Evolutionary conservation across 2,113 vertebrate genomes (phyloP).

Genomic region (Campylomormyrus numenius): DNA sequence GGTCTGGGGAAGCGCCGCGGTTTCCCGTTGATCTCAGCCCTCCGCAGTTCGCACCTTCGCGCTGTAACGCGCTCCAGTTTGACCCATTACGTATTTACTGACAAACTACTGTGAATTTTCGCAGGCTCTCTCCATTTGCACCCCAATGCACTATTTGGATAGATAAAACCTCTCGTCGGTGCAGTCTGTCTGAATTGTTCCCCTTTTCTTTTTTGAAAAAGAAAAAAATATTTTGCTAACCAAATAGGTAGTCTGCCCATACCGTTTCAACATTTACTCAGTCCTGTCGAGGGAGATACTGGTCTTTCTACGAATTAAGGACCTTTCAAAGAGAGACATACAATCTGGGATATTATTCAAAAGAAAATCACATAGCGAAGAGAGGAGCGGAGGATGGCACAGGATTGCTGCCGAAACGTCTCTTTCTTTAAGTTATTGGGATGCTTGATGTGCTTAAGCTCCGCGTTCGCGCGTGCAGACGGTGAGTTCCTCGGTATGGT

Average conservation of each 20-base stretch:
- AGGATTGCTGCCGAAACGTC: slow-evolving; percentile 21
- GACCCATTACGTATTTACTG: slow-evolving; percentile 64
- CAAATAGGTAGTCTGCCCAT: slow-evolving; percentile 22
- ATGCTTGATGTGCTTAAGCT: slow-evolving; percentile 53
- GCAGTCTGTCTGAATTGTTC: slow-evolving; percentile 45
- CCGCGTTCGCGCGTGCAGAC: slow-evolving; percentile 36
- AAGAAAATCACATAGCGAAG: slow-evolving; percentile 16
- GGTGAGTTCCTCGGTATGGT: neutral
- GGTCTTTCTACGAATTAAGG: slow-evolving; percentile 29
- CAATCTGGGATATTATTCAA: slow-evolving; percentile 28
- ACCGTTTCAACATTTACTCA: slow-evolving; percentile 37
- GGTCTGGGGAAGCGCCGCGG: neutral
- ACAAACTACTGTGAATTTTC: slow-evolving; percentile 68
- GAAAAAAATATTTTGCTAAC: slow-evolving; percentile 25
- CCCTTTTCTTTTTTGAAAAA: slow-evolving; percentile 28
- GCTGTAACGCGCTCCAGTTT: slow-evolving; percentile 32
- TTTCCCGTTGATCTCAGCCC: slow-evolving; percentile 17
- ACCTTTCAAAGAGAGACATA: slow-evolving; percentile 32
- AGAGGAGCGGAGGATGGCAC: slow-evolving; percentile 48
- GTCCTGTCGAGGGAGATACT: slow-evolving; percentile 34
- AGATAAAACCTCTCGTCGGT: slow-evolving; percentile 58
- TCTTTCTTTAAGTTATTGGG: slow-evolving; percentile 51
- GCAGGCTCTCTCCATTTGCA: slow-evolving; percentile 57
- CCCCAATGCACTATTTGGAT: slow-evolving; percentile 56
- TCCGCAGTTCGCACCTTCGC: slow-evolving; percentile 28